Percentiles rank a stretch among this genome's conserved stretches.
Conservation (phyloP, 2,888 invertebrate genomes). For the Ypsolopha scabrella region DNA sequence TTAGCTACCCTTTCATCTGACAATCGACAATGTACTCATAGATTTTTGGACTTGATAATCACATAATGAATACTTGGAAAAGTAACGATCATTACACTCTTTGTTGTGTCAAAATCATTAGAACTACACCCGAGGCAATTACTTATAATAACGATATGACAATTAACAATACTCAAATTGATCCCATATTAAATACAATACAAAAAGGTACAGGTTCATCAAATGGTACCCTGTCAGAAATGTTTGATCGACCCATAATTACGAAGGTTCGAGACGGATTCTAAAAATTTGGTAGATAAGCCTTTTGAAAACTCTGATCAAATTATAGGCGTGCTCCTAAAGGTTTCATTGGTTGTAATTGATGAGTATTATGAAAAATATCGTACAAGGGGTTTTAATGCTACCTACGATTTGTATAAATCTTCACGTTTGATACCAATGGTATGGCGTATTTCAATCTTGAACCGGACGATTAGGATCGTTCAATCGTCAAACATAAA, state of each 20-base stretch:
- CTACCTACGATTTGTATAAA: too few species aligned
- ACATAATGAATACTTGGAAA: neutral
- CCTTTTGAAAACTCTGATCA: neutral
- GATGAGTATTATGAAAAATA: neutral
- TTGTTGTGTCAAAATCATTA: constrained; percentile 8
- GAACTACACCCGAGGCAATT: constrained; percentile 13
- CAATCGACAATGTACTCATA: neutral
- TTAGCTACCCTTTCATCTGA: neutral
- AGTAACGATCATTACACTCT: neutral
- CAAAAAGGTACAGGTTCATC: constrained; percentile 4
- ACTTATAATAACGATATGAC: constrained; percentile 14
- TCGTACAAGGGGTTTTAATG: neutral
- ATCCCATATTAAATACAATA: neutral
- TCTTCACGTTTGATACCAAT: too few species aligned
- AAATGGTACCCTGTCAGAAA: constrained; percentile 32
- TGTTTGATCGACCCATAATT: constrained; percentile 5
- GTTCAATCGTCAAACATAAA: too few species aligned
- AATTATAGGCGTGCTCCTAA: neutral
- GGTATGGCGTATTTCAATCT: too few species aligned
- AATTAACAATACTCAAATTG: neutral
- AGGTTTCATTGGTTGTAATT: neutral
- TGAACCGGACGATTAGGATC: too few species aligned
- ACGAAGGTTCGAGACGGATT: neutral
- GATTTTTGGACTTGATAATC: neutral
- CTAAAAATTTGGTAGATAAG: neutral